Percentiles rank a stretch among this genome's conserved stretches.
Conservation (phyloP, 2,113 vertebrate genomes). For the Gymnocephalus cernua region DNA sequence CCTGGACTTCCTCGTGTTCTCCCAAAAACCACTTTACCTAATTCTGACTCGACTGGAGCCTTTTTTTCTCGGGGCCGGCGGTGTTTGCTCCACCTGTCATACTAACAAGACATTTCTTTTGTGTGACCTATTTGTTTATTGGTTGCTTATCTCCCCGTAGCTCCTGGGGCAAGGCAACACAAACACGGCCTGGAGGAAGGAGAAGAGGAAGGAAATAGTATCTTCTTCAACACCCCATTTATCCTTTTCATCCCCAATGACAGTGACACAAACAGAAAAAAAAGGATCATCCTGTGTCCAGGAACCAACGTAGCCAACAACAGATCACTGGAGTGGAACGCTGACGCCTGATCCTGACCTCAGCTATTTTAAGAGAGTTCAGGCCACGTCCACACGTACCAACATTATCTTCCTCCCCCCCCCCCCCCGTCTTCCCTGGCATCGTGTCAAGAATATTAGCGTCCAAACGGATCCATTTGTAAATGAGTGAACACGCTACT, state of each 20-base stretch:
- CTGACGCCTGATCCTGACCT: slow-evolving; percentile 52
- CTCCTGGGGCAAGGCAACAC: slow-evolving; percentile 48
- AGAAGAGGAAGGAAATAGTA: slow-evolving; percentile 54
- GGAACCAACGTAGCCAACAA: slow-evolving; percentile 42
- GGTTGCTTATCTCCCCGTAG: slow-evolving; percentile 65
- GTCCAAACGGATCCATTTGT: too few species aligned
- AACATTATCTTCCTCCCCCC: too few species aligned
- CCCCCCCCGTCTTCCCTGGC: too few species aligned
- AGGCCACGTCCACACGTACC: too few species aligned
- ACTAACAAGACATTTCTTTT: slow-evolving; percentile 70
- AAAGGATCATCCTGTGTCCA: slow-evolving; percentile 36
- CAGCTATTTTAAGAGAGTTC: too few species aligned
- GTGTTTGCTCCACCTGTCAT: slow-evolving; percentile 47
- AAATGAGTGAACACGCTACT: too few species aligned
- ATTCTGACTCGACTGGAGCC: slow-evolving; percentile 33
- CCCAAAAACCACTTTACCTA: slow-evolving; percentile 35
- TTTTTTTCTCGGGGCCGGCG: slow-evolving; percentile 38
- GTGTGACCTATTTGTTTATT: slow-evolving; percentile 66
- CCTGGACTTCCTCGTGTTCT: slow-evolving; percentile 36
- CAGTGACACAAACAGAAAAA: slow-evolving; percentile 61
- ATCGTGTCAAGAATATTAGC: too few species aligned
- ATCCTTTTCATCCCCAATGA: slow-evolving; percentile 50
- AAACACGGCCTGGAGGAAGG: slow-evolving; percentile 63
- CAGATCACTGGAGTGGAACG: slow-evolving; percentile 51
- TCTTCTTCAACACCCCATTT: slow-evolving; percentile 56